These are phyloP conservation scores for Linepithema humile DNA, from an alignment of 1,140 invertebrate genomes.

Conservation along the genomic window DNA sequence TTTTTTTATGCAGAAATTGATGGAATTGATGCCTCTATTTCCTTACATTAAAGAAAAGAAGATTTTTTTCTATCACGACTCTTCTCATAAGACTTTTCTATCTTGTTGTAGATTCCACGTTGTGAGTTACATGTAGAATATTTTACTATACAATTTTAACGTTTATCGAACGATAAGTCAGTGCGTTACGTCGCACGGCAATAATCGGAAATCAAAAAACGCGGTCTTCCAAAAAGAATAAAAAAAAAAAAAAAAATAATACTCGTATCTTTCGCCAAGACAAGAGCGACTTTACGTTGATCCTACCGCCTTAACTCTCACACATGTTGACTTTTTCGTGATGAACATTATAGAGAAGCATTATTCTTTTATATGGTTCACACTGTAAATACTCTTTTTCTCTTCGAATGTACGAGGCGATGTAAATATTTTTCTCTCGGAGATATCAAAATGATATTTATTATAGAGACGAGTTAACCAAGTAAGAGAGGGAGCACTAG, in stretches of 20 bases:
- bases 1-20: neutral
- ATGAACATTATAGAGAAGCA: conserved; percentile 18
- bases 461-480: neutral
- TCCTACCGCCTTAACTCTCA: conserved; percentile 38
- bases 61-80: neutral
- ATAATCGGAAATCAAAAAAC: conserved; percentile 44
- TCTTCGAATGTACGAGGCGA: conserved; percentile 1
- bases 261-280: conserved; percentile 1
- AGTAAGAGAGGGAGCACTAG: neutral
- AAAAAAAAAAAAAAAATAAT: neutral
- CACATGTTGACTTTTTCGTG: conserved; percentile 44
- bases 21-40: neutral
- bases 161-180: neutral
- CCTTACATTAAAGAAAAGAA: neutral
- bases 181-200: neutral
- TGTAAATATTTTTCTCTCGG: conserved; percentile 54
- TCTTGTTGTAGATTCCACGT: neutral
- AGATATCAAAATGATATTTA: conserved; percentile 27
- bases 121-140: neutral
- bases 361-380: conserved; percentile 53
- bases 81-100: neutral
- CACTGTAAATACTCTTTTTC: conserved; percentile 49
- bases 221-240: conserved; percentile 30
- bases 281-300: conserved; percentile 33
- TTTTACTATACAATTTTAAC: neutral